Conservation (phyloP, 1,140 invertebrate genomes). For the Rhopalosiphum maidis region DNA sequence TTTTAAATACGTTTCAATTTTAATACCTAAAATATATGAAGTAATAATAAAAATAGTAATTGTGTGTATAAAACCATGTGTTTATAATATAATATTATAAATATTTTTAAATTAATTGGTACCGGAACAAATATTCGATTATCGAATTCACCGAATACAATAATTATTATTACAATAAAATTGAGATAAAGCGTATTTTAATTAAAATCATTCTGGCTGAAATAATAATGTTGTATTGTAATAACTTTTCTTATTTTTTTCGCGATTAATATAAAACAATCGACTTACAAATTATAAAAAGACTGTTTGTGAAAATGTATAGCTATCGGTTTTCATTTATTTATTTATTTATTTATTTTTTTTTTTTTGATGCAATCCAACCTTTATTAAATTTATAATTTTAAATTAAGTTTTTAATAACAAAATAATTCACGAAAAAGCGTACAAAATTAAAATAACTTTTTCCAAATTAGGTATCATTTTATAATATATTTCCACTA, state of each 20-base stretch:
- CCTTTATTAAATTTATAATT: neutral
- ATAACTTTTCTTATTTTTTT: neutral
- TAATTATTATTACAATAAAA: neutral
- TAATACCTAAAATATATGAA: neutral
- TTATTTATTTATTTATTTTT: neutral
- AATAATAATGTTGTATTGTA: neutral
- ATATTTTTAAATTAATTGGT: neutral
- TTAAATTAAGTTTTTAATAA: neutral
- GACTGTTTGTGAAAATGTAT: neutral
- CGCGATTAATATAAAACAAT: neutral
- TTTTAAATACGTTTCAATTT: neutral
- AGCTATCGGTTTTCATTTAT: neutral
- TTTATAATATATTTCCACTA: neutral
- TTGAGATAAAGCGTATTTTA: neutral
- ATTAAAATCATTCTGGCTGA: neutral
- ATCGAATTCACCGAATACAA: neutral
- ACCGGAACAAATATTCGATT: neutral
- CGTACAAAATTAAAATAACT: neutral
- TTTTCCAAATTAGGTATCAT: neutral
- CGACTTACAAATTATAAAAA: neutral
- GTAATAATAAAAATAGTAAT: neutral
- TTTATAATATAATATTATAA: neutral
- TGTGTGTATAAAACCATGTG: neutral
- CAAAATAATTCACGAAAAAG: neutral
- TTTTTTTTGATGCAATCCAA: neutral